Evolutionary conservation across 2,888 invertebrate genomes (phyloP).

Genomic region (Andrena trimmerana): DNA sequence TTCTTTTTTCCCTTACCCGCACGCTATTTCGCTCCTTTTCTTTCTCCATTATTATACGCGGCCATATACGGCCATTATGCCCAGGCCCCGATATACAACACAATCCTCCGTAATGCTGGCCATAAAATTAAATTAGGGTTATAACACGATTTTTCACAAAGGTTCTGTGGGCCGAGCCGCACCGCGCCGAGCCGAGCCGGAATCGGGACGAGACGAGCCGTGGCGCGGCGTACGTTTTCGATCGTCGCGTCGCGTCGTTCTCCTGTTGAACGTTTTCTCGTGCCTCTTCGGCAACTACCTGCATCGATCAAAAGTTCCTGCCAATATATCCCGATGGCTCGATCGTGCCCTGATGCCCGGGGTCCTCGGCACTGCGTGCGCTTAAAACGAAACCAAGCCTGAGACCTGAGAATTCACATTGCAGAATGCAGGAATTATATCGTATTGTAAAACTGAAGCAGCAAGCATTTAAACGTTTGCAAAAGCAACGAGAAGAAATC

Average conservation of each 20-base stretch:
- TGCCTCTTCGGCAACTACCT: slow-evolving; percentile 70
- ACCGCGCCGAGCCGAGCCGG: slow-evolving; percentile 16
- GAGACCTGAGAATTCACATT: no score
- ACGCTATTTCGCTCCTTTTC: slow-evolving; percentile 46
- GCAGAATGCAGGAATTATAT: no score
- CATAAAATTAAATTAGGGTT: slow-evolving; percentile 86
- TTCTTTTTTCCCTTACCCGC: slow-evolving; percentile 56
- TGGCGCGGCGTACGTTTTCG: slow-evolving; percentile 54
- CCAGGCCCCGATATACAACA: slow-evolving; percentile 78
- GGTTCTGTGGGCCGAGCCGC: slow-evolving; percentile 76
- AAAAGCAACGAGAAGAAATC: no score
- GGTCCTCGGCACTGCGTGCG: slow-evolving; percentile 23
- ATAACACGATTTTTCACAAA: slow-evolving; percentile 85
- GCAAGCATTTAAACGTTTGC: no score
- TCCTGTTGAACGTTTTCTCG: slow-evolving; percentile 46
- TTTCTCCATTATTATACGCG: slow-evolving; percentile 74
- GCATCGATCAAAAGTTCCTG: slow-evolving; percentile 60
- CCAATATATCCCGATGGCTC: slow-evolving; percentile 61
- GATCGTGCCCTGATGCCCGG: slow-evolving; percentile 56
- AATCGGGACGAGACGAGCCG: slow-evolving; percentile 28
- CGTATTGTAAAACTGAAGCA: no score
- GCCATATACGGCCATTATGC: slow-evolving; percentile 76
- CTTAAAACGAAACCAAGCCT: neutral
- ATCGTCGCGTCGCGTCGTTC: slow-evolving; percentile 40
- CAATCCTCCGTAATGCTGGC: slow-evolving; percentile 84